A percentile compares a stretch with the other conserved stretches of the same genome.
Conservation (phyloP, 2,113 vertebrate genomes). For the Fregetta grallaria region DNA sequence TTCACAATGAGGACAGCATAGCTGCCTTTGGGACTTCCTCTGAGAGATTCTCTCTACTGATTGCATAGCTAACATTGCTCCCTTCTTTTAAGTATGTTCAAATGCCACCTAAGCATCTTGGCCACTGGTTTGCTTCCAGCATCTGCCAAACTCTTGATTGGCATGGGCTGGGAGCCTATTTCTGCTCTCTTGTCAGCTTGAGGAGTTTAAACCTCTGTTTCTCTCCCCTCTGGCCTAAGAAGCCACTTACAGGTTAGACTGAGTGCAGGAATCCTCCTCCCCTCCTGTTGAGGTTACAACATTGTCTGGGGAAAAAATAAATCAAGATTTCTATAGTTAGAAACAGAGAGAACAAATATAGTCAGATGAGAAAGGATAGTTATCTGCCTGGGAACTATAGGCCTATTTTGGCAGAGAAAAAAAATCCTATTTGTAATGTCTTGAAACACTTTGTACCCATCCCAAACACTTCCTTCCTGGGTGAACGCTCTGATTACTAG, state of each 20-base stretch:
- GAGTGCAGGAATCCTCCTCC: background rate
- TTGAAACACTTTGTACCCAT: background rate
- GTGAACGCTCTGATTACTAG: background rate
- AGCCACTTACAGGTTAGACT: background rate
- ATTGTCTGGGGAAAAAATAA: background rate
- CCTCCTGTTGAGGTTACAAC: background rate
- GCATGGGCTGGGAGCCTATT: background rate
- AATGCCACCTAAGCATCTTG: background rate
- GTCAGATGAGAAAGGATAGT: background rate
- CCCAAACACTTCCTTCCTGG: background rate
- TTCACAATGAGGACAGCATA: background rate
- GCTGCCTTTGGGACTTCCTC: background rate
- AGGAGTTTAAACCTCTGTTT: background rate
- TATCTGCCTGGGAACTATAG: background rate
- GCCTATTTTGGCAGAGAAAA: background rate
- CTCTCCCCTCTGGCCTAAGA: background rate
- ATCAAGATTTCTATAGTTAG: background rate
- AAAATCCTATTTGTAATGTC: background rate
- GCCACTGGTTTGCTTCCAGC: background rate
- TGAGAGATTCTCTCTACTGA: background rate
- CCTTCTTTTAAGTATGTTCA: background rate
- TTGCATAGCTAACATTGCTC: background rate
- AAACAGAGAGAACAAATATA: background rate
- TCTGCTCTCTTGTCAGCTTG: background rate
- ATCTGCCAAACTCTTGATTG: background rate